Base-by-base conservation (phyloP, 2,888 invertebrate genomes). In the Biston stratarius region DNA sequence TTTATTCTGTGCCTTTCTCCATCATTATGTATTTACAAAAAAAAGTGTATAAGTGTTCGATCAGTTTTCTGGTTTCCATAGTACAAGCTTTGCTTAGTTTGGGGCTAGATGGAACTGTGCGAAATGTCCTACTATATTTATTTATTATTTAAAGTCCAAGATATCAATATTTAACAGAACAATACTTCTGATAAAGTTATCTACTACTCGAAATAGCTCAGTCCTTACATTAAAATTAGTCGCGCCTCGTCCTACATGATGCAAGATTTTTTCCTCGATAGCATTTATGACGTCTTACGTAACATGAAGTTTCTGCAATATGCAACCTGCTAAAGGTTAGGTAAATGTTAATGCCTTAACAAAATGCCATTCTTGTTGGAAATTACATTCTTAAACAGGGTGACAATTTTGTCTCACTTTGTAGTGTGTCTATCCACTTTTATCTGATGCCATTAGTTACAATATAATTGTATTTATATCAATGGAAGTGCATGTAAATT, bases 241-340 rank as follows among this genome's bases (percentile, higher is more conserved):
- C 53, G 24, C 15, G 12, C 53, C 63, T 45, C 47, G 53, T 48
- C n/a, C 24, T 45, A 64, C 10, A 55, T 59, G 53, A 53, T 53
- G 61, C 34, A 61, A 61, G 57, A 14, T 48, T 67, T 61, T 66
- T 61, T 59, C 6, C 24, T 45, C 58, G 0, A 40, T 49, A 67
- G 42, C 63, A 60, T 60, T 61, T 59, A 47, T 52, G 10, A 11
- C 48, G 14, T n/a, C 15, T 67, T 55, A 14, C 58, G 58, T 63
- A 67, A 67, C 55, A 67, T 36, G 45, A 66, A 51, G 11, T 12
- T 24, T n/a, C 40, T 59, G 67, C 63, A 67, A 57, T 56, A 15
- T 63, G 59, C 55, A 63, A 67, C 67, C 55, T 62, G 67, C 44
- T 60, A 67, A 67, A 67, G 67, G 63, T 67, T 63, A 60, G 60